Base-by-base conservation (phyloP, 2,888 invertebrate genomes). In the Maniola hyperantus region DNA sequence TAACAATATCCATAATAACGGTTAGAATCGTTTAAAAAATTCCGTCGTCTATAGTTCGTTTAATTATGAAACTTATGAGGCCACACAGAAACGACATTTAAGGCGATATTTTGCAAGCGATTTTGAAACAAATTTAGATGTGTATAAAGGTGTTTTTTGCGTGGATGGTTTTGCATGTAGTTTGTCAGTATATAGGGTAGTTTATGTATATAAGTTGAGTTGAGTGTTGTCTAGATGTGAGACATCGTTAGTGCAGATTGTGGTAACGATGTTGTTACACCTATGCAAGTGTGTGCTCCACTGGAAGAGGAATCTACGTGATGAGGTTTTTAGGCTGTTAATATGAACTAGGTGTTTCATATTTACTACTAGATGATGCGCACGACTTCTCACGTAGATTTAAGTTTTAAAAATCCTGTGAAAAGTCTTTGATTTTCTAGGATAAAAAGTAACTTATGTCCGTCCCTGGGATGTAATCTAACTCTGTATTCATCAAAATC, bases 161-260 rank as follows among this genome's bases (percentile, higher is more conserved):
- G 15, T 54, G 50, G 10, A 34, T 55, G n/a, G 20, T 51, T 18
- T 66, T 57, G 53, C 1, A 51, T 44, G 15, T 48, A 54, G 58
- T 60, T 64, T 34, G 15, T 26, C 8, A 34, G 4, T 68, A 42
- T 68, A 48, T 54, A 53, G 62, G 60, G 64, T 69, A 63, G 66
- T 67, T 66, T 68, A 59, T 65, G 68, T 67, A 66, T 57, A n/a
- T n/a, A n/a, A n/a, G 70, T 26, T 13, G 13, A 51, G 71, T 62
- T 53, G 48, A 66, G 70, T 66, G 67, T 61, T 53, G 67, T 64
- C 59, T 59, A 59, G 67, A 62, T 60, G 65, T 62, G 67, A 69
- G 72, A 77, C 76, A 68, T 80, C 81, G 76, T 81, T 79, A 79
- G 75, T 67, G 74, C 67, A 72, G 75, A 75, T 77, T 79, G 81